These are phyloP conservation scores for Eurytemora carolleeae DNA, from an alignment of 1,140 invertebrate genomes.

Conservation along the genomic window DNA sequence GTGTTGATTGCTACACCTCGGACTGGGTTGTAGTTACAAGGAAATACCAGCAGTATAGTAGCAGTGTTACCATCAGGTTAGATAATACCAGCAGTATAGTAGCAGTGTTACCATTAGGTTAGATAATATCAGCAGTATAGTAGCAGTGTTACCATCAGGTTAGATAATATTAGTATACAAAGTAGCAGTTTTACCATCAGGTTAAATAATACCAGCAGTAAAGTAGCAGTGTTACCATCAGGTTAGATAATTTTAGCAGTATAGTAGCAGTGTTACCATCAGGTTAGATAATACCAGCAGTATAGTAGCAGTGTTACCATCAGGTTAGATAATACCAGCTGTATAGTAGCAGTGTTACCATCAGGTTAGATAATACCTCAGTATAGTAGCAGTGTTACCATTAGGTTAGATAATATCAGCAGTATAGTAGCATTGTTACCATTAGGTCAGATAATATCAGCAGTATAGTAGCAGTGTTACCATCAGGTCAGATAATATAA, in stretches of 20 bases:
- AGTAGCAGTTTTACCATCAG: conserved; percentile 32
- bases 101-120: conserved; percentile 24
- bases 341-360: conserved; percentile 37
- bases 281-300: no score
- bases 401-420: conserved; percentile 37
- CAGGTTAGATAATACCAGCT: conserved; percentile 48
- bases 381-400: conserved; percentile 37
- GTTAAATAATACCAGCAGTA: no score
- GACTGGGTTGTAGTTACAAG: conserved; percentile 63
- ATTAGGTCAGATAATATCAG: conserved; percentile 39
- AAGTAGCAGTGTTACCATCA: no score
- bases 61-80: conserved; percentile 19
- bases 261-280: no score
- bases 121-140: conserved; percentile 47
- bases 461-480: conserved; percentile 38
- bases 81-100: conserved; percentile 47
- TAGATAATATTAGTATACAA: conserved; percentile 43
- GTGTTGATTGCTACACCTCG: conserved; percentile 61
- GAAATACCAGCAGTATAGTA: conserved; percentile 48
- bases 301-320: no score
- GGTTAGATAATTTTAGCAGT: no score
- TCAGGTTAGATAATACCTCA: conserved; percentile 35
- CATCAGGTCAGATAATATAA: conserved; percentile 38
- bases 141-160: conserved; percentile 24
- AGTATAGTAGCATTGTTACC: conserved; percentile 38